A percentile compares a stretch with the other conserved stretches of the same genome.
These are phyloP conservation scores for Ctenoplectra terminalis DNA, from an alignment of 1,140 invertebrate genomes.

Conservation along the genomic window DNA sequence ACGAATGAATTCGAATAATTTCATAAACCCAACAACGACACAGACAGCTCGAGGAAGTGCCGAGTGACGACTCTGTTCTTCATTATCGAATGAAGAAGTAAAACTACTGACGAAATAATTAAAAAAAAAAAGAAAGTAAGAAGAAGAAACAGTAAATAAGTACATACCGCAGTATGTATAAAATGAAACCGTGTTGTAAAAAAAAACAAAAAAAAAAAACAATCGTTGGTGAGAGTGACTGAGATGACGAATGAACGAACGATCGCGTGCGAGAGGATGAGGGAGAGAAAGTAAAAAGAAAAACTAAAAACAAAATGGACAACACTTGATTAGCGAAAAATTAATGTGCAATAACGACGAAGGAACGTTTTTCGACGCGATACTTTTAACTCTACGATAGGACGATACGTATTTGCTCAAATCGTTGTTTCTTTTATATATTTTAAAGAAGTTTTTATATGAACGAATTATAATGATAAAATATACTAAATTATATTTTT, in stretches of 20 bases:
- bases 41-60: not conserved
- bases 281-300: not conserved
- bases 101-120: not conserved
- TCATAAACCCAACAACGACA: not conserved
- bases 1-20: conserved; percentile 35
- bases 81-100: not conserved
- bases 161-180: conserved; percentile 21
- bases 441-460: conserved; percentile 80
- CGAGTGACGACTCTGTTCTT: not conserved
- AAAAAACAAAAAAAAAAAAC: no score
- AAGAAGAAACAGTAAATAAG: not conserved
- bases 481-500: conserved; percentile 81
- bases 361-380: conserved; percentile 67
- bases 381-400: conserved; percentile 71
- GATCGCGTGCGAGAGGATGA: conserved; percentile 20
- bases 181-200: not conserved
- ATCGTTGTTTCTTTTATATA: conserved; percentile 82
- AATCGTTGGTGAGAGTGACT: conserved; percentile 14
- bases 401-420: conserved; percentile 78
- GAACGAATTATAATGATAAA: conserved; percentile 72
- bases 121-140: not conserved
- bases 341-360: conserved; percentile 79
- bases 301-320: conserved; percentile 7
- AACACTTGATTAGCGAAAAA: conserved; percentile 61
- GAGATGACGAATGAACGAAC: conserved; percentile 27